Conservation (phyloP, 2,113 vertebrate genomes). For the Hemicordylus capensis region DNA sequence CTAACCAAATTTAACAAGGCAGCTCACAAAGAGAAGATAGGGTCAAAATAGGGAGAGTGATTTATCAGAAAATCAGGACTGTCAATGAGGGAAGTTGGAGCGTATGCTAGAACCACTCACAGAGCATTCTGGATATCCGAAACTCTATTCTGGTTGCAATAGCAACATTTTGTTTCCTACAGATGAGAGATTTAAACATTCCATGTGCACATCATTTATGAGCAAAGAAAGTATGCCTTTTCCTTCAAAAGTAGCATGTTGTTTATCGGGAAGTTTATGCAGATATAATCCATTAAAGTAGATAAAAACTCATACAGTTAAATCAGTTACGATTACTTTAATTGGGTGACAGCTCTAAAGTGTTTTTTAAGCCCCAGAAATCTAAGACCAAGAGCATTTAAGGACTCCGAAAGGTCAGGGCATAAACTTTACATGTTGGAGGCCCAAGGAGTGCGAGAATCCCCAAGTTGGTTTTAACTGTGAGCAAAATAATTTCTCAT, state of each 20-base stretch:
- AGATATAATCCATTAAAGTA: not conserved
- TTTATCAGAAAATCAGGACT: too few relatives aligned
- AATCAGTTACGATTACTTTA: not conserved
- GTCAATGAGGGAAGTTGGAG: too few relatives aligned
- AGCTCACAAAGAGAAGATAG: too few relatives aligned
- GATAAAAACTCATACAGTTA: not conserved
- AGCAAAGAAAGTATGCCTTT: not conserved
- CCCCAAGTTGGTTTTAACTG: not conserved
- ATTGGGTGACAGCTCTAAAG: not conserved
- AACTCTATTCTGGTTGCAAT: too few relatives aligned
- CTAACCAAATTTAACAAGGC: too few relatives aligned
- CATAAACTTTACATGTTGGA: not conserved
- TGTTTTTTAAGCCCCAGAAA: not conserved
- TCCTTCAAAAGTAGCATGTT: not conserved
- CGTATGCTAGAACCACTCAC: too few relatives aligned
- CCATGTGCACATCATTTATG: not conserved
- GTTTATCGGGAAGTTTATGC: not conserved
- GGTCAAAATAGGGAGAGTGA: too few relatives aligned
- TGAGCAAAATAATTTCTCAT: not conserved
- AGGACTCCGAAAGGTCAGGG: not conserved
- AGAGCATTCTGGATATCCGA: too few relatives aligned
- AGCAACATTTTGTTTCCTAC: too few relatives aligned
- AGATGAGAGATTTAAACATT: too few relatives aligned
- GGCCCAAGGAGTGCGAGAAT: not conserved
- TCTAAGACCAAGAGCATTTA: constrained; percentile 4